Evolutionary conservation across 2,797 vertebrate species (phyloP).

Genomic region (Decapterus maruadsi): DNA sequence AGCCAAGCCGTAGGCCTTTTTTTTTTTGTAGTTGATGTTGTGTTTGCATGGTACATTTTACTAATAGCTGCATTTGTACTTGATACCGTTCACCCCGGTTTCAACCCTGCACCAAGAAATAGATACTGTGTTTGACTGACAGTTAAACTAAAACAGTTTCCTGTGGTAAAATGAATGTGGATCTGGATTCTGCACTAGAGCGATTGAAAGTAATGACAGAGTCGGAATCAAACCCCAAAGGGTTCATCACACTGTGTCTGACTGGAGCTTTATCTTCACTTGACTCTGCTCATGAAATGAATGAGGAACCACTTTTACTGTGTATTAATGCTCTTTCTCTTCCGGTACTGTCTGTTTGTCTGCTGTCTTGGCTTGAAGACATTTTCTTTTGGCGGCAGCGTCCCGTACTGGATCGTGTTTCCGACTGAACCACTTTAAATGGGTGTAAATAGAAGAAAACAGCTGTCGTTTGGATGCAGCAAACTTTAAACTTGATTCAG

Average conservation of each 20-base stretch:
- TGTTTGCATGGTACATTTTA: no score
- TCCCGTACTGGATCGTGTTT: background rate
- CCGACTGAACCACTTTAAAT: background rate
- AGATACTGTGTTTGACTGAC: no score
- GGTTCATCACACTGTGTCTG: background rate
- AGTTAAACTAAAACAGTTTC: no score
- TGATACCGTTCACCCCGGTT: no score
- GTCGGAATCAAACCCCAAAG: background rate
- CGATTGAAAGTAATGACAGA: no score
- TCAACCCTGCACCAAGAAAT: no score
- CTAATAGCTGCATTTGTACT: no score
- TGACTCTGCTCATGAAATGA: background rate
- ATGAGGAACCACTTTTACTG: background rate
- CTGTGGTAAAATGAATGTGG: background rate
- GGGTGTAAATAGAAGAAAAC: background rate
- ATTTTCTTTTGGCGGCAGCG: background rate
- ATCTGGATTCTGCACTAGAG: background rate
- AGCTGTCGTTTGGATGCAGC: background rate
- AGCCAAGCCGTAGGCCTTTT: no score
- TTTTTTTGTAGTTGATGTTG: no score
- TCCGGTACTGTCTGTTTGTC: background rate
- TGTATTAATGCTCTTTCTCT: background rate
- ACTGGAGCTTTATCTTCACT: background rate
- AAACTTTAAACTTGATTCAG: background rate
- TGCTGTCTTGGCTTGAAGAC: background rate